Evolutionary conservation across 2,113 vertebrate genomes (phyloP), one percentile per base, ranked within the genome.

Genomic region (Istiophorus platypterus): DNA sequence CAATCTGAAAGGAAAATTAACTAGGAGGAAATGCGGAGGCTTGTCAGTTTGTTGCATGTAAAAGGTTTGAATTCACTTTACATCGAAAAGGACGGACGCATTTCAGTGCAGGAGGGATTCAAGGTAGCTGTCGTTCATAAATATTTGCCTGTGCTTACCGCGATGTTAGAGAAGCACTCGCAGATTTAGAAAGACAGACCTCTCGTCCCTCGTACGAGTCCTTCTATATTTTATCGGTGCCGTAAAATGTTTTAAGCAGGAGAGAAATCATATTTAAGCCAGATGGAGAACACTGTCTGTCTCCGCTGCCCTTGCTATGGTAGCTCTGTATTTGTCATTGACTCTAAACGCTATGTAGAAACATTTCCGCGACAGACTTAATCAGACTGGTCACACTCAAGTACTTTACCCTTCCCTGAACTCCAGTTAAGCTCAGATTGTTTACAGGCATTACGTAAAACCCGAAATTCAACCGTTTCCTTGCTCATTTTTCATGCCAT

Each of bases 401-500:
- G 27, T 14, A 54, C 47, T 42, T 77, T 18, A 85, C 80, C 78
- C 69, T 64, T 70, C 52, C 26, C 57, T 78, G 80, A 86, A 84
- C 85, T 57, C 42, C 10, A 69, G 26, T 37, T 47, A 57, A 70
- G 71, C 70, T 78, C 37, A 2, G 41, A 61, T 62, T 85, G 77
- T 74, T 86, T 88, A 66, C 37, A 61, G 34, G 79, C 64, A 72
- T 69, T 72, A 52, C 77, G 54, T 26, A n/a, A 80, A 66, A 58
- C 39, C 54, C 0, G 0, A 22, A 31, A 72, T 80, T 84, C 31
- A 62, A 54, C 67, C 71, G 39, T n/a, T 34, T 64, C 49, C 24
- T 27, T 9, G 62, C 24, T 83, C 11, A 63, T 81, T 84, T 77
- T 74, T 66, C 49, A 80, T 8, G 63, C 58, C 39, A 18, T 31